Evolutionary conservation across 2,888 invertebrate species (phyloP).

Genomic region (Argyresthia goedartella): DNA sequence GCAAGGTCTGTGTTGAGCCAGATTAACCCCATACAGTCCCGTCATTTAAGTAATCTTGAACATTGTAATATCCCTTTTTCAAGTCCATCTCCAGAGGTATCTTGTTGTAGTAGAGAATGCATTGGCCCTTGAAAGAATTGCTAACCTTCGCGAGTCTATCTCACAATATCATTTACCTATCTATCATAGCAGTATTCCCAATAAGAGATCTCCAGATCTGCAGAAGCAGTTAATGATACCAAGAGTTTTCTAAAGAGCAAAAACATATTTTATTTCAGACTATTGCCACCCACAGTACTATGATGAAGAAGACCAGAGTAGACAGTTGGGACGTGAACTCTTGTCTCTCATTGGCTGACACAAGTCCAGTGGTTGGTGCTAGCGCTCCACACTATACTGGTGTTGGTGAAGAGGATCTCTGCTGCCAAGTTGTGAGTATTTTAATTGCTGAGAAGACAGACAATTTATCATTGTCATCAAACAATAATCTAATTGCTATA

Average conservation of each 20-base stretch:
- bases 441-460: too few species aligned
- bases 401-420: slow-evolving; percentile 52
- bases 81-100: too few species aligned
- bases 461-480: neutral
- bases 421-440: slow-evolving; percentile 45
- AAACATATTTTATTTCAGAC: slow-evolving; percentile 36
- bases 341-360: slow-evolving; percentile 42
- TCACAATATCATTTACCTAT: neutral
- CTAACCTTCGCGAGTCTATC: too few species aligned
- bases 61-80: too few species aligned
- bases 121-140: too few species aligned
- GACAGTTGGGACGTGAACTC: slow-evolving; percentile 59
- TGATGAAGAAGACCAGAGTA: slow-evolving; percentile 53
- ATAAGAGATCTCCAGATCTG: neutral
- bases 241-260: neutral
- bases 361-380: slow-evolving; percentile 48
- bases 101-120: too few species aligned
- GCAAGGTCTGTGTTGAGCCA: too few species aligned
- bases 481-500: neutral
- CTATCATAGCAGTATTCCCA: neutral
- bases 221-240: neutral
- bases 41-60: too few species aligned
- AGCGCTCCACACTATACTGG: slow-evolving; percentile 34
- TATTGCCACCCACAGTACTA: slow-evolving; percentile 54
- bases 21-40: too few species aligned